phyloP scores from a whole-genome alignment of 2,797 vertebrate genomes.

The Graptemys geographica region DNA sequence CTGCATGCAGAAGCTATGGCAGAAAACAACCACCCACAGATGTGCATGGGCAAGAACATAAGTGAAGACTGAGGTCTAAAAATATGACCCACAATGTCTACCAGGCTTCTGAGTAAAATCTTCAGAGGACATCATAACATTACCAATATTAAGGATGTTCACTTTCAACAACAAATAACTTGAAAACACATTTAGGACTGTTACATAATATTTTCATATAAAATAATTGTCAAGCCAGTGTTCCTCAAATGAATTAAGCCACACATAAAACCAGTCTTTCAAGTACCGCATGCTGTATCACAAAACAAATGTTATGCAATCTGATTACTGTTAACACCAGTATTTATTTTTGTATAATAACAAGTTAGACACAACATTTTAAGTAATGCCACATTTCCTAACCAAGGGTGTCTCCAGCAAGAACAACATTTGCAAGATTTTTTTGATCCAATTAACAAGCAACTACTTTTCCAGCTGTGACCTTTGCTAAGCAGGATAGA shows the following conservation, averaged over 20 bases:
- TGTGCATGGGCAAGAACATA: neutral
- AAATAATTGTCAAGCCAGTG: neutral
- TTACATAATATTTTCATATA: neutral
- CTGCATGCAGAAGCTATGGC: neutral
- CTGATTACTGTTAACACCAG: neutral
- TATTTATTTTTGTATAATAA: neutral
- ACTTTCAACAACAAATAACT: neutral
- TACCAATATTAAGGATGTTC: neutral
- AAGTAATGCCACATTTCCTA: neutral
- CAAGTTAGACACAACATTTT: neutral
- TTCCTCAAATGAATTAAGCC: slow-evolving; percentile 18
- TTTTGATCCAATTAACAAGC: neutral
- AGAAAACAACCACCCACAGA: neutral
- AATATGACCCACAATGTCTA: neutral
- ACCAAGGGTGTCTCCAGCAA: neutral
- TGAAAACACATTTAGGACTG: rapidly evolving
- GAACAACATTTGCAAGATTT: neutral
- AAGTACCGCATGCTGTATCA: neutral
- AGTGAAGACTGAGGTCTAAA: neutral
- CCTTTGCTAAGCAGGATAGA: neutral
- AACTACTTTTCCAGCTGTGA: neutral
- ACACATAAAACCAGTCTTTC: neutral
- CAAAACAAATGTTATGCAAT: neutral
- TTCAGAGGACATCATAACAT: neutral
- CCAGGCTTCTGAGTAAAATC: neutral